Evolutionary conservation across 1,140 invertebrate genomes (phyloP), one percentile per base, ranked within the genome.

Genomic region (Aphelenchoides besseyi): DNA sequence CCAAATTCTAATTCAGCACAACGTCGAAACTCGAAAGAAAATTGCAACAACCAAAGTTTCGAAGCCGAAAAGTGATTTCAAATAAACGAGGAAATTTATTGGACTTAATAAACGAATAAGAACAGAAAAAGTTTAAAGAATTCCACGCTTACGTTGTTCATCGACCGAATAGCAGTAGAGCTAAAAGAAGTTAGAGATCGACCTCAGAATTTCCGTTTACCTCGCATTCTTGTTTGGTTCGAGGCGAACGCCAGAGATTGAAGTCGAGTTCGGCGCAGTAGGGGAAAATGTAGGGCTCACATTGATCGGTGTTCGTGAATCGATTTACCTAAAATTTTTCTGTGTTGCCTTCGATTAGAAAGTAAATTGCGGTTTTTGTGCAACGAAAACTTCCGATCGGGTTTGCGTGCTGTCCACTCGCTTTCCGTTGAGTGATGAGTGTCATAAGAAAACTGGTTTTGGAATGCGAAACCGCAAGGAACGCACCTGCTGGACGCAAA

Each of bases 271-370:
- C 82, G 53, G 82, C 71, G 35, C 83, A 83, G 41, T 84, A 84
- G 16, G 82, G 82, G 79, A 83, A 83, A 53, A 83, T 82, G 75
- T 83, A 83, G 3, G 82, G 82, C 69, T 83, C 82, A 62, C 82
- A 83, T 36, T 84, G 82, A 68, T 83, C 82, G 1, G 82, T 84
- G 71, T 83, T 83, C 1, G 75, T 81, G 77, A 84, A 83, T 41
- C 82, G 59, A 53, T 83, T 83, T 8, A 82, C 80, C 79, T 80
- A 53, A 64, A 81, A n/a, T 59, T 28, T 28, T 9, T 41, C 37
- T 8, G 5, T 41, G n/a, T n/a, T 8, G 37, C 37, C 5, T 41
- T 41, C n/a, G 37, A 5, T n/a, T n/a, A 41, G 5, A 41, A 41
- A 41, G n/a, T 41, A 41, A 41, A 41, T 41, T 41, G n/a, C n/a